Evolutionary conservation across 2,113 vertebrate genomes (phyloP), one percentile per base, ranked within the genome.

Genomic region (Neotoma lepida): DNA sequence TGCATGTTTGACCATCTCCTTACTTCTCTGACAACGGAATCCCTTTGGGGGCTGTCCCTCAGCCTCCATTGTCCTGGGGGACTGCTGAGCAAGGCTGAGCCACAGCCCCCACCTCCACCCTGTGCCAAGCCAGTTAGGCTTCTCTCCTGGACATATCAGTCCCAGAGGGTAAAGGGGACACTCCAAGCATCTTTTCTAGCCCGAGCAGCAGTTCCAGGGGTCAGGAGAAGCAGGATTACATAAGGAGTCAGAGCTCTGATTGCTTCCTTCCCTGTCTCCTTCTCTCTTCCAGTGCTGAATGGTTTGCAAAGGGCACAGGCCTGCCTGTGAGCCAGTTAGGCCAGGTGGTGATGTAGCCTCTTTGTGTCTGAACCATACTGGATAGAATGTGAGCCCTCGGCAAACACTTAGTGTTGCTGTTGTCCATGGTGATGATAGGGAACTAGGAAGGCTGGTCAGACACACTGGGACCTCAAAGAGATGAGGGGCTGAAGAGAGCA

Each of bases 341-440:
- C 1, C 0, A 6, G 51, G 7, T 4, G 0, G 22, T 14, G 68
- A 35, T 3, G 54, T 24, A 24, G 22, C 6, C 24, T 39, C 15
- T 22, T 61, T 24, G 49, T n/a, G 14, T 93, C 4, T 58, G 49
- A 68, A 44, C 24, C 17, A 30, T 3, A 7, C 15, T 58, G 7
- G 7, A 5, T 3, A 3, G 35, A 17, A 14, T 15, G 49, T 33
- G 13, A 46, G 30, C 15, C 8, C n/a, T 70, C 26, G 0, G 0
- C 46, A 58, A 44, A 9, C 0, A 24, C 12, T 6, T 33, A 24
- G n/a, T 49, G n/a, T 17, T 17, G 49, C 33, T 41, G n/a, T 41
- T 66, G 80, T 5, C 66, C 26, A 17, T 1, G 56, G 2, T 18
- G 28, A 13, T 4, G n/a, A 3, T 0, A 15, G 49, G 41, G 22